Evolutionary conservation across 2,113 vertebrate genomes (phyloP), one percentile per base, ranked within the genome.

Genomic region (Zosterops borbonicus): DNA sequence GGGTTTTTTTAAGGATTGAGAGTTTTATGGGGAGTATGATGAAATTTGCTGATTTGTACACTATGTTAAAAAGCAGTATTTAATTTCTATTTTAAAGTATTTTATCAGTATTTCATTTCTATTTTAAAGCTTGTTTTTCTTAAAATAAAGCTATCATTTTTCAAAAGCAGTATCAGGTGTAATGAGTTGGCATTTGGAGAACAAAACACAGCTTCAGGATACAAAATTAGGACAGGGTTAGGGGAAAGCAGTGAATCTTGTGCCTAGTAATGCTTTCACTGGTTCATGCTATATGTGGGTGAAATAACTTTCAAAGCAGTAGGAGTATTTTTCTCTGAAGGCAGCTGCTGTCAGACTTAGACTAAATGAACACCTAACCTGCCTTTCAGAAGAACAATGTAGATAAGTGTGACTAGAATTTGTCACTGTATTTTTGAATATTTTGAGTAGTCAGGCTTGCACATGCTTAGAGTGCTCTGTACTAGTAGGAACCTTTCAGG

Each of bases 401-500:
- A 71, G 35, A 1, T 35, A 28, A 62, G 16, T 11, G 4, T 42
- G 73, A 65, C 0, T 19, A 60, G 42, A 64, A 56, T 44, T 56
- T 69, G 25, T n/a, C 41, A 11, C 37, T 39, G 27, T 68, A 11
- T 77, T 92, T 82, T 82, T 53, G 58, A 44, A 29, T 2, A 2
- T 29, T 82, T 27, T 33, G 35, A 13, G 12, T 8, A 60, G 41
- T 27, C 27, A 69, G 55, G 49, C 10, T 75, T 62, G 29, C 15
- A 35, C 0, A 0, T 56, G 27, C 31, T 58, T 69, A 12, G 0
- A 52, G 46, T 44, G 16, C 70, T 12, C 49, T 50, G 12, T 85
- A 18, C 27, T 52, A 31, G 12, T 3, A 75, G 29, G 28, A 84
- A 79, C 5, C 2, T 76, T 55, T 52, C 2, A 28, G 55, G 12